Conservation (phyloP, 2,113 vertebrate genomes). For the Tenrec ecaudatus region DNA sequence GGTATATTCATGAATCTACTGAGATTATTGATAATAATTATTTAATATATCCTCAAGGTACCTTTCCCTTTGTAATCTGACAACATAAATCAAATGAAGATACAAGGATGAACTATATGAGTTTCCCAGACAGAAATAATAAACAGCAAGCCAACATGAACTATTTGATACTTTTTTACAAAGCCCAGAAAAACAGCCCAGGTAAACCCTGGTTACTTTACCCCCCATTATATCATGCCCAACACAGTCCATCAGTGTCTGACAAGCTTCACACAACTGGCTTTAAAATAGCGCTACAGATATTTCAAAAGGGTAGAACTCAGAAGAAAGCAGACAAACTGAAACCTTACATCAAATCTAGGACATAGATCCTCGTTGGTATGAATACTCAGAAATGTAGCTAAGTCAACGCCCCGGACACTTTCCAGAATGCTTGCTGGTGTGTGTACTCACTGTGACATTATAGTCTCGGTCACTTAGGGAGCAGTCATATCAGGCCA, state of each 20-base stretch:
- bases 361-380: constrained; percentile 1
- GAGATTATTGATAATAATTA: background rate
- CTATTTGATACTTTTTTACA: background rate
- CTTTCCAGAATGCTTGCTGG: background rate
- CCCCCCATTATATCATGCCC: background rate
- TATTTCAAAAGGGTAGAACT: background rate
- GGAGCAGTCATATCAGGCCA: background rate
- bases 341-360: constrained; percentile 17
- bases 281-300: constrained; percentile 36
- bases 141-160: background rate
- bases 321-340: constrained; percentile 30
- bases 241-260: background rate
- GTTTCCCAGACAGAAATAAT: background rate
- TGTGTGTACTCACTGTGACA: background rate
- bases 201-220: background rate
- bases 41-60: background rate
- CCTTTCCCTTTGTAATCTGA: background rate
- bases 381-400: background rate
- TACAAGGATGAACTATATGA: background rate
- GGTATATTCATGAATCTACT: background rate
- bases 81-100: background rate
- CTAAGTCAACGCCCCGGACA: background rate
- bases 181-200: constrained; percentile 12
- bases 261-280: constrained; percentile 19
- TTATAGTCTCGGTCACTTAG: background rate